Conservation (phyloP, 1,140 invertebrate genomes). For the Neodiprion fabricii region DNA sequence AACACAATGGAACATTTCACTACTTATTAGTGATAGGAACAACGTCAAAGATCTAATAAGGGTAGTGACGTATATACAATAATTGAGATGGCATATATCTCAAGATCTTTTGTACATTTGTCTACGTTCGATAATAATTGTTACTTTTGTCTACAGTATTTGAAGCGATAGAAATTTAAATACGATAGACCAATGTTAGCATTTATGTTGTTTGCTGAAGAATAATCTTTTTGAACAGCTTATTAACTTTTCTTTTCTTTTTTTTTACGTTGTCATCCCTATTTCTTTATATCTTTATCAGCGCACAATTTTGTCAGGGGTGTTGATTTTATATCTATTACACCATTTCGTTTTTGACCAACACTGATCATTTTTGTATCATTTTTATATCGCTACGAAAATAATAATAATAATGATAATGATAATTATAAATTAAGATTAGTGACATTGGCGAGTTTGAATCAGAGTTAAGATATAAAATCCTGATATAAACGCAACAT, state of each 20-base stretch:
- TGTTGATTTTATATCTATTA: background rate
- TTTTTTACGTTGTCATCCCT: background rate
- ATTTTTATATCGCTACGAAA: slow-evolving; percentile 5
- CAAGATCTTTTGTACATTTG: background rate
- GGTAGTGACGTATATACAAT: background rate
- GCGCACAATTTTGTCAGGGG: slow-evolving; percentile 1
- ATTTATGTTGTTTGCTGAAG: background rate
- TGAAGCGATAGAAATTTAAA: background rate
- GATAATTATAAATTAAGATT: background rate
- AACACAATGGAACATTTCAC: background rate
- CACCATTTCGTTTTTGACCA: slow-evolving; percentile 2
- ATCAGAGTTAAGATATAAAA: slow-evolving; percentile 8
- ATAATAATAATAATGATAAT: background rate
- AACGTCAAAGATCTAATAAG: background rate
- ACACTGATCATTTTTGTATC: slow-evolving; percentile 3
- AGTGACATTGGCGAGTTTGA: background rate
- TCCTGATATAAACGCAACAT: slow-evolving; percentile 16
- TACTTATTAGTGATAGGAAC: background rate
- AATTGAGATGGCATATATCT: background rate
- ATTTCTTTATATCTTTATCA: background rate
- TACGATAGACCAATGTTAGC: slow-evolving; percentile 1
- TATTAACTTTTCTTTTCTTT: background rate
- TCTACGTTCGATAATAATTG: slow-evolving; percentile 4
- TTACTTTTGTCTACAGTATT: slow-evolving; percentile 4
- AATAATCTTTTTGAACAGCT: background rate